Evolutionary conservation across 2,888 invertebrate genomes (phyloP), one percentile per base, ranked within the genome.

Genomic region (Onchidella celtica): DNA sequence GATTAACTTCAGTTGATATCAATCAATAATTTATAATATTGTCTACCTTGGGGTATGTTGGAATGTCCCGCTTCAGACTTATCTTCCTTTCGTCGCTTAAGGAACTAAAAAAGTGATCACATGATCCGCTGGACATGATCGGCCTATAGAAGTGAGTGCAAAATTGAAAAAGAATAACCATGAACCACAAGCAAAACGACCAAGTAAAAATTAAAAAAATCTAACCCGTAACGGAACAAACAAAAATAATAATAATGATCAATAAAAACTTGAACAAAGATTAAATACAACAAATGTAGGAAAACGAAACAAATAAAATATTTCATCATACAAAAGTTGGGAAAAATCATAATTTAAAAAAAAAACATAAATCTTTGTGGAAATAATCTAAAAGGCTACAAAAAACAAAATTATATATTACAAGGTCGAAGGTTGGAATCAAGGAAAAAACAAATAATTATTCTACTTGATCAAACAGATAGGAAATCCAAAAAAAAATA

Each of bases 11-110:
- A n/a, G n/a, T n/a, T n/a, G n/a, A n/a, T n/a, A n/a, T n/a, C n/a
- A n/a, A n/a, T n/a, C n/a, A n/a, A n/a, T n/a, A n/a, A n/a, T n/a
- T n/a, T n/a, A n/a, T n/a, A n/a, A n/a, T n/a, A n/a, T n/a, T n/a
- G 47, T 65, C 88, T 90, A 92, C 92, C 92, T 93, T 93, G 14
- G 93, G 92, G 81, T 93, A 93, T 29, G 88, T 84, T 6, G 91
- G 92, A 6, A 92, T 89, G 75, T 92, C 92, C 83, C 92, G 83
- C 85, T 90, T 91, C 69, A 92, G 86, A 81, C 88, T 88, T 61
- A 92, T 92, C 87, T 92, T 92, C 83, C 88, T 85, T 57, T 92
- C 92, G 81, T 92, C 92, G 73, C 89, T 90, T 75, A 92, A 82
- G 36, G 90, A 88, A 87, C 91, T 92, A 90, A 87, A 92, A 89